A percentile compares a stretch with the other conserved stretches of the same genome.
phyloP scores from a whole-genome alignment of 2,113 vertebrate genomes.

The Megaceryle torquata region DNA sequence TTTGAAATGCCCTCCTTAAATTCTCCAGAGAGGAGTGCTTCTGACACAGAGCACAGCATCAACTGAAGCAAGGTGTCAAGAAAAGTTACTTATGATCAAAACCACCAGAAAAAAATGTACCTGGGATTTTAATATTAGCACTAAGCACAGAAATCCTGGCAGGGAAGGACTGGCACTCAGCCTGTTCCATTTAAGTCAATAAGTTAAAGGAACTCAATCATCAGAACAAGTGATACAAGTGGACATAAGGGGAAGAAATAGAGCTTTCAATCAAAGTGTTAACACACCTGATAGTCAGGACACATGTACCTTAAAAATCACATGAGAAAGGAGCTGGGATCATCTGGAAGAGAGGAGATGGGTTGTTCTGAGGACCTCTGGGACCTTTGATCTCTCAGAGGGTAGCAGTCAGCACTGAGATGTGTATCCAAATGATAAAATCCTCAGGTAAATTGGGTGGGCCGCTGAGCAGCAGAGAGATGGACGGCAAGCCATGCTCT shows the following conservation, averaged over 20 bases:
- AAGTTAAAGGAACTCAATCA: neutral
- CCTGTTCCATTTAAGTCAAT: neutral
- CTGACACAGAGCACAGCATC: constrained; percentile 14
- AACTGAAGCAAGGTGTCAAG: constrained; percentile 14
- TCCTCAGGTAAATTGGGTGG: neutral
- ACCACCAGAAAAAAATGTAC: neutral
- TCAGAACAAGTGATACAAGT: neutral
- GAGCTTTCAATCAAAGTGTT: neutral
- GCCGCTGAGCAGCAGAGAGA: neutral
- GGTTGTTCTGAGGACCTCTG: neutral
- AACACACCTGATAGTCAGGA: neutral
- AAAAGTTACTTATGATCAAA: constrained; percentile 24
- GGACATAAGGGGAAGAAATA: neutral
- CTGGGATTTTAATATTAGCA: neutral
- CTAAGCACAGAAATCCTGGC: neutral
- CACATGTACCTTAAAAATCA: neutral
- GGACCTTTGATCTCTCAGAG: neutral
- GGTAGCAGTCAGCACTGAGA: neutral
- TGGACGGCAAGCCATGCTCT: neutral
- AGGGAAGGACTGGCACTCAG: neutral
- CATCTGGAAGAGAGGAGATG: neutral
- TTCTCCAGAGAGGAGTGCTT: neutral
- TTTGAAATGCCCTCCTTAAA: constrained; percentile 34
- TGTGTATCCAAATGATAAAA: neutral
- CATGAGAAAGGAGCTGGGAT: neutral